phyloP scores from a whole-genome alignment of 2,797 vertebrate species.

The Phalanger gymnotis region DNA sequence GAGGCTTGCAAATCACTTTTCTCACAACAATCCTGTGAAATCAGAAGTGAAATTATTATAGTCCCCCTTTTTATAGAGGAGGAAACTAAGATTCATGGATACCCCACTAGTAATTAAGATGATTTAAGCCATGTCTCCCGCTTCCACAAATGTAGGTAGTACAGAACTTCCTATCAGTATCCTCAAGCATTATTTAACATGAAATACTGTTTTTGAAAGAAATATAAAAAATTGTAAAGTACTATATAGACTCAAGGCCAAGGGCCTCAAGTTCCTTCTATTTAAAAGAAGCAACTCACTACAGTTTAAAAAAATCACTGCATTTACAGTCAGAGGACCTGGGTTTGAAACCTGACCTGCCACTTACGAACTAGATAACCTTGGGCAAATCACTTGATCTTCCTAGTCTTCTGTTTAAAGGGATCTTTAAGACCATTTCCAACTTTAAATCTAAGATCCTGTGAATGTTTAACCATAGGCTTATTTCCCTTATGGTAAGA shows the following conservation, averaged over 20 bases:
- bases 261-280: neutral
- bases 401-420: neutral
- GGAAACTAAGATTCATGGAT: neutral
- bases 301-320: neutral
- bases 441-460: neutral
- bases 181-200: neutral
- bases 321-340: neutral
- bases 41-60: neutral
- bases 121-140: neutral
- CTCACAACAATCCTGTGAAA: neutral
- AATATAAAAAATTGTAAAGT: neutral
- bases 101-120: neutral
- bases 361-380: neutral
- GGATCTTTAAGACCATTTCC: neutral
- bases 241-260: neutral
- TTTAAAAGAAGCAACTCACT: neutral
- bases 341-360: conserved; percentile 20
- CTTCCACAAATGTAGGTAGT: neutral
- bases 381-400: neutral
- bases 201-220: neutral
- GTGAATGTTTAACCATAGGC: neutral
- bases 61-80: neutral
- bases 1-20: neutral
- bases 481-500: neutral
- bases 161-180: neutral